Evolutionary conservation across 2,113 vertebrate genomes (phyloP), one percentile per base, ranked within the genome.

Genomic region (Alosa alosa): DNA sequence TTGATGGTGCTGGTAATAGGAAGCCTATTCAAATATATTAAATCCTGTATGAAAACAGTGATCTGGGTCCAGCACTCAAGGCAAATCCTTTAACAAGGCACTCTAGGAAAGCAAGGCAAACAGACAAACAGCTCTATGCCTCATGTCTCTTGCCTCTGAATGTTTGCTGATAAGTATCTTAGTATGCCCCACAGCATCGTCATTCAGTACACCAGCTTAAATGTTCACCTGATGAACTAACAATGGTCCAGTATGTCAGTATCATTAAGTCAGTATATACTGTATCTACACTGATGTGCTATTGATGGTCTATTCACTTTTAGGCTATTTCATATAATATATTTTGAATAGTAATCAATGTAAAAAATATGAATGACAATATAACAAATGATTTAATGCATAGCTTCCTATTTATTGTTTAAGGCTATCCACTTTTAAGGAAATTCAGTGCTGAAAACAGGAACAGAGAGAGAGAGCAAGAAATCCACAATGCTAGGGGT

Each of bases 1-100:
- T 92, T 91, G 91, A 90, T 92, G 89, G 86, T 47, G 15, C 68
- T 84, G 44, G 83, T 90, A 44, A 90, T 90, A 89, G 82, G 82
- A 90, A 49, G 64, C 45, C 36, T 81, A 41, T 84, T 84, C 78
- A 82, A 22, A 17, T 10, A 82, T 81, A 81, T 83, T 46, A 44
- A 82, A 81, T 75, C 82, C 55, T 84, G 60, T 84, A 85, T 91
- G 89, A 90, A 83, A 64, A 83, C 87, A 88, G 82, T 44, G 18
- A 11, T 72, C 7, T 25, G 64, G 64, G n/a, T 72, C 64, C 64
- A 72, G 13, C 64, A 72, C 25, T 72, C 25, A 13, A 15, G 31
- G 25, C 64, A 31, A 72, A 72, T 72, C n/a, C 64, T 72, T 72
- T 36, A 36, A 72, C 64, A 72, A 72, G n/a, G 25, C n/a, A 13